A percentile compares a stretch with the other conserved stretches of the same genome.
Conservation (phyloP, 1,140 invertebrate species). For the Geopemphigus sp. region DNA sequence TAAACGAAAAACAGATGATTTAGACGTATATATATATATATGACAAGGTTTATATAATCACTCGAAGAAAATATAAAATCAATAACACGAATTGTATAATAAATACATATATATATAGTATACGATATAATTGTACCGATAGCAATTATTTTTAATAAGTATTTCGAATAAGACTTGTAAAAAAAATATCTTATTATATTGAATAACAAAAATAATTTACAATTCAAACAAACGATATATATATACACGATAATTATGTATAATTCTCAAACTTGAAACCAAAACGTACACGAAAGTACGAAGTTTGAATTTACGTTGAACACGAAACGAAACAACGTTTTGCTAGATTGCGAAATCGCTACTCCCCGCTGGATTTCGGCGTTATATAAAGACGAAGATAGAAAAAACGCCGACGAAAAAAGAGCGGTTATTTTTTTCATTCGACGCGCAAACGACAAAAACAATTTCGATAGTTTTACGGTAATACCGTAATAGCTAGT, state of each 20-base stretch:
- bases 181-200: too few species aligned
- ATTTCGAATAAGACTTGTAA: too few species aligned
- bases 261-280: too few species aligned
- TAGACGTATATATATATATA: too few species aligned
- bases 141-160: too few species aligned
- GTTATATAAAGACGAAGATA: neutral
- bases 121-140: too few species aligned
- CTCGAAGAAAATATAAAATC: neutral
- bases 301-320: neutral
- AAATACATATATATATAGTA: too few species aligned
- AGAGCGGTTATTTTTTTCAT: conserved; percentile 2
- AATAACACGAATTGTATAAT: neutral
- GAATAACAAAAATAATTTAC: too few species aligned
- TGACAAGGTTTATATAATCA: neutral
- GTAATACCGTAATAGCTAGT: neutral
- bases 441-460: conserved; percentile 21
- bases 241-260: too few species aligned
- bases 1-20: too few species aligned
- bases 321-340: neutral
- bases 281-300: neutral
- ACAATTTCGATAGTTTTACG: conserved; percentile 29
- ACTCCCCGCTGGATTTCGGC: conserved; percentile 20
- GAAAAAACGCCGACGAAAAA: neutral
- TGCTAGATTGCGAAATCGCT: conserved; percentile 12
- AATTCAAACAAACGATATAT: too few species aligned